Evolutionary conservation across 2,113 vertebrate species (phyloP).

Genomic region (Neodontobutis hainanensis): DNA sequence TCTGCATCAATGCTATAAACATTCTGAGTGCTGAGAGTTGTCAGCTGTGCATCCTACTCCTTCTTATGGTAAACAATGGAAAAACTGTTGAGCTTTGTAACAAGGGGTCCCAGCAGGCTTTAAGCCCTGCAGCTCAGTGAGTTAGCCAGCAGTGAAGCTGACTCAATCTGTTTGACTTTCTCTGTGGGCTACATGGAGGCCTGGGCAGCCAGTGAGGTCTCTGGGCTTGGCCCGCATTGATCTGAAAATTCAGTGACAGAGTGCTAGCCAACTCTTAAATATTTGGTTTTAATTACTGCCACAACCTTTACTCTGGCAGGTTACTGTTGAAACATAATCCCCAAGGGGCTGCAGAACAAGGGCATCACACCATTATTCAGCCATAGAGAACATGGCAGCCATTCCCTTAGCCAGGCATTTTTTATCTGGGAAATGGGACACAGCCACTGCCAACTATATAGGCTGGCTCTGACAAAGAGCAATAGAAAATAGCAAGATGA

Average conservation of each 20-base stretch:
- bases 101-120: conserved; percentile 54
- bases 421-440: conserved; percentile 70
- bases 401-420: conserved; percentile 52
- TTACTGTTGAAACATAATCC: conserved; percentile 78
- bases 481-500: conserved; percentile 65
- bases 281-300: conserved; percentile 84
- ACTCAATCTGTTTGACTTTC: conserved; percentile 75
- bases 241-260: conserved; percentile 73
- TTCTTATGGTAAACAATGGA: conserved; percentile 52
- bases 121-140: conserved; percentile 52
- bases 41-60: conserved; percentile 40
- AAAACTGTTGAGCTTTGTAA: conserved; percentile 52
- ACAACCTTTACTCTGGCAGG: conserved; percentile 80
- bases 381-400: conserved; percentile 61
- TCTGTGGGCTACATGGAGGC: conserved; percentile 60
- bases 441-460: conserved; percentile 50
- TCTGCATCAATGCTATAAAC: neutral
- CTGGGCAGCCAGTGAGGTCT: conserved; percentile 67
- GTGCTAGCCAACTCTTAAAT: conserved; percentile 74
- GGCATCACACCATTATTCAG: conserved; percentile 65
- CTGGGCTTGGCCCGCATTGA: conserved; percentile 68
- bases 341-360: conserved; percentile 58
- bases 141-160: conserved; percentile 63
- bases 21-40: conserved; percentile 28
- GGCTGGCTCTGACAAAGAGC: conserved; percentile 65